Percentiles rank a stretch among this genome's conserved stretches.
These are phyloP conservation scores for Ancistrus triradiatus DNA, from an alignment of 2,113 vertebrate genomes.

Conservation along the genomic window DNA sequence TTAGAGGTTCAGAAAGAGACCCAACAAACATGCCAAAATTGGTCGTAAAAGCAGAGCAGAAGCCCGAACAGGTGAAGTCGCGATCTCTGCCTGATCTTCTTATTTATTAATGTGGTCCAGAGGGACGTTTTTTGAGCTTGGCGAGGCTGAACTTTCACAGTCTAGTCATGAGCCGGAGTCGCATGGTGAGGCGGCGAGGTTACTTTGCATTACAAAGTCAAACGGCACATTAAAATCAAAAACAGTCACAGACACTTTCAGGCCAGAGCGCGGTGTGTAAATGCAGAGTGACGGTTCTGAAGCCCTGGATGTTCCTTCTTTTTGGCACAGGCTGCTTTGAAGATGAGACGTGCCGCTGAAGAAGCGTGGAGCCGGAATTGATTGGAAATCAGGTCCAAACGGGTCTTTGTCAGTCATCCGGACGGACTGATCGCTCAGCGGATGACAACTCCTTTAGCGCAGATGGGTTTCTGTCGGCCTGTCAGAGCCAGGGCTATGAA, in stretches of 20 bases:
- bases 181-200: no score
- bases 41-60: no score
- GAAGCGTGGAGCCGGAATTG: slow-evolving; percentile 46
- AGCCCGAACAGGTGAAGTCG: no score
- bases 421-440: slow-evolving; percentile 56
- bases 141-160: no score
- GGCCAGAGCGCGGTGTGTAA: slow-evolving; percentile 5
- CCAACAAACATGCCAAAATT: no score
- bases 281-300: neutral
- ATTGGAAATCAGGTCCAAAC: slow-evolving; percentile 63
- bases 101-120: no score
- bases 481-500: slow-evolving; percentile 63
- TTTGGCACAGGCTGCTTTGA: slow-evolving; percentile 40
- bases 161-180: no score
- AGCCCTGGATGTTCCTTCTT: slow-evolving; percentile 12
- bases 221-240: no score
- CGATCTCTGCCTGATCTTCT: no score
- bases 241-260: slow-evolving; percentile 24
- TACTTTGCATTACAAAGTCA: no score
- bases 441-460: slow-evolving; percentile 66
- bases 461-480: slow-evolving; percentile 63
- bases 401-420: slow-evolving; percentile 58
- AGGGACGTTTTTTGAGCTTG: no score
- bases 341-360: slow-evolving; percentile 45
- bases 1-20: no score